Base-by-base conservation (phyloP, 37 sponge, comb jelly and placozoan genomes). In the Cladorhizidae sp. region DNA sequence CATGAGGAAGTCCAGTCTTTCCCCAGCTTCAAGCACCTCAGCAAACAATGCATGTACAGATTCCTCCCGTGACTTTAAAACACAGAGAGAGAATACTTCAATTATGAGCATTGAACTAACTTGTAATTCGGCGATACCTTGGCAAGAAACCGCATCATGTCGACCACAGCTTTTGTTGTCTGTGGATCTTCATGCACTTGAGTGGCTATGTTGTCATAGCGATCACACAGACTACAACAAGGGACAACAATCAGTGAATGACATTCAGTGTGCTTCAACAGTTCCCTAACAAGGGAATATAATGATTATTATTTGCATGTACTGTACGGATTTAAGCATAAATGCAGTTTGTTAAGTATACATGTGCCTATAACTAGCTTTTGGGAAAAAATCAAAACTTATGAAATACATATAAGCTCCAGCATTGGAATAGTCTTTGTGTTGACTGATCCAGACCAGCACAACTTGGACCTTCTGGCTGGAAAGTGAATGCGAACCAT, bases 1-100 rank as follows among this genome's bases (percentile, higher is more conserved):
- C 74, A 98, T 87, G 23, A 98, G 84, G 56, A 95, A 95, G 62
- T 75, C 70, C 17, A 98, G 91, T 36, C 96, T 86, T 70, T 88
- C 86, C 38, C 83, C 91, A 11, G 95, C 90, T 49, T 87, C 70
- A 57, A 82, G 77, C 41, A 93, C 88, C 64, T 98, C 92, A 33
- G 81, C 82, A 63, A 86, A 78, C 81, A 91, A 42, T 43, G 43
- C 58, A 59, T 80, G 87, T 7, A 92, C 91, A 32, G 91, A 86
- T 57, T 91, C 91, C 37, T 86, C 83, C 37, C 82, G 70, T 28
- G 88, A 81, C 88, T 87, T 70, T 55, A 39, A n/a, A 45, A 45
- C 49, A 45, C n/a, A n/a, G n/a, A 54, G 12, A 17, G 61, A 18
- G 17, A 59, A 59, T 17, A 28, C 12, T 7, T 17, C 28, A 59